These are phyloP conservation scores for Acanthosepion lycidas DNA, from an alignment of 2,888 invertebrate genomes.

Conservation along the genomic window DNA sequence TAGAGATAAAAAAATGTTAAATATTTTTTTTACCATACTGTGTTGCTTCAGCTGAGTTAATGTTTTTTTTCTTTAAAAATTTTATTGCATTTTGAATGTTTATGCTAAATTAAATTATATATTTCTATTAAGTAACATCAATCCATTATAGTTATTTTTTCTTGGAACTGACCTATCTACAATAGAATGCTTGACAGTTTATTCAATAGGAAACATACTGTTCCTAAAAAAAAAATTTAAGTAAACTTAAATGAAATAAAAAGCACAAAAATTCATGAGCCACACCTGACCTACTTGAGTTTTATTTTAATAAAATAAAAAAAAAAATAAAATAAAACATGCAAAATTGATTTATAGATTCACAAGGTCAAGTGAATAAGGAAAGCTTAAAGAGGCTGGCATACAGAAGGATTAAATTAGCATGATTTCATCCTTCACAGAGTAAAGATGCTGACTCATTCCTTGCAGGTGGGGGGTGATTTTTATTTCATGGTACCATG, in stretches of 20 bases:
- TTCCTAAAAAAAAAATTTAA: neutral
- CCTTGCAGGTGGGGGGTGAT: neutral
- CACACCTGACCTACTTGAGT: neutral
- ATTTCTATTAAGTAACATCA: too few relatives aligned
- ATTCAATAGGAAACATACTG: too few relatives aligned
- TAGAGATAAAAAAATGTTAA: too few relatives aligned
- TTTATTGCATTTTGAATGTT: too few relatives aligned
- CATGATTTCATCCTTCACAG: neutral
- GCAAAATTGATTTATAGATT: neutral
- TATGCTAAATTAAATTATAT: too few relatives aligned
- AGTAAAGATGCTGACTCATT: neutral
- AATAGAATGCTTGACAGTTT: too few relatives aligned
- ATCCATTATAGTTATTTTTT: too few relatives aligned
- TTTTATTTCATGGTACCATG: neutral
- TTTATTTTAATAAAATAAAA: neutral
- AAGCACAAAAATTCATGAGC: neutral
- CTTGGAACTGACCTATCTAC: too few relatives aligned
- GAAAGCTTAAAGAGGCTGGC: neutral
- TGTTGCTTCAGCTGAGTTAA: too few relatives aligned
- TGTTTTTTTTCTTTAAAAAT: too few relatives aligned
- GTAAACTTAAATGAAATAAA: neutral
- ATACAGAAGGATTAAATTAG: neutral
- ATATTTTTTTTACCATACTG: too few relatives aligned
- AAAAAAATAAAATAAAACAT: neutral
- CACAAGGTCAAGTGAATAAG: slow-evolving; percentile 6